Percentiles rank a stretch among this genome's conserved stretches.
Conservation (phyloP, 2,797 vertebrate genomes). For the Myotis planiceps region DNA sequence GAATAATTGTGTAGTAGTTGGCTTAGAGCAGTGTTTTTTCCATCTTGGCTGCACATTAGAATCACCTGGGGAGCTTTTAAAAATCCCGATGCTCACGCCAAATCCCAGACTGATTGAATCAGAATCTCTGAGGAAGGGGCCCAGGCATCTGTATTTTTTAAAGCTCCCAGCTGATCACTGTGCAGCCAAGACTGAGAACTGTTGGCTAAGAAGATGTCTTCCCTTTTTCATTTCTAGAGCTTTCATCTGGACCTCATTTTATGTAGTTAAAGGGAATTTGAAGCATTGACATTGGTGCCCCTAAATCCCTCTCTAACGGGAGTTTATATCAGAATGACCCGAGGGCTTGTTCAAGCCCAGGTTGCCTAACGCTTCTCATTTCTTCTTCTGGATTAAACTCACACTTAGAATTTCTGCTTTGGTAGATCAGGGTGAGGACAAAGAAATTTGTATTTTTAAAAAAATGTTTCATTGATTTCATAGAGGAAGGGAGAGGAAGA, state of each 20-base stretch:
- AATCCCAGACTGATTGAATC: conserved; percentile 30
- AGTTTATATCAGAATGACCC: not conserved
- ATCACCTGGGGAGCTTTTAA: conserved; percentile 40
- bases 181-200: not conserved
- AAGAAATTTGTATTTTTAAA: too few relatives aligned
- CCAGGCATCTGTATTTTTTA: not conserved
- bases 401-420: not conserved
- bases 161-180: not conserved
- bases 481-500: too few relatives aligned
- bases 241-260: conserved; percentile 3
- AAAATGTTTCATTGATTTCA: too few relatives aligned
- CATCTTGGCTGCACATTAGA: not conserved
- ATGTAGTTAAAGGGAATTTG: not conserved
- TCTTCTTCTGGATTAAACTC: not conserved
- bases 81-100: not conserved
- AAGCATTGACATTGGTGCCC: not conserved
- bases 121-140: not conserved
- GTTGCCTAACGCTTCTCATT: not conserved
- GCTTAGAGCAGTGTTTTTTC: not conserved
- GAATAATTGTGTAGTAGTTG: conserved; percentile 21
- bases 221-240: not conserved
- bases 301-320: not conserved
- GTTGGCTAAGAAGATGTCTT: not conserved
- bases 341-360: not conserved
- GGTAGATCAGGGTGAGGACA: not conserved